These are phyloP conservation scores for Strix aluco DNA, from an alignment of 2,113 vertebrate genomes.

Conservation along the genomic window DNA sequence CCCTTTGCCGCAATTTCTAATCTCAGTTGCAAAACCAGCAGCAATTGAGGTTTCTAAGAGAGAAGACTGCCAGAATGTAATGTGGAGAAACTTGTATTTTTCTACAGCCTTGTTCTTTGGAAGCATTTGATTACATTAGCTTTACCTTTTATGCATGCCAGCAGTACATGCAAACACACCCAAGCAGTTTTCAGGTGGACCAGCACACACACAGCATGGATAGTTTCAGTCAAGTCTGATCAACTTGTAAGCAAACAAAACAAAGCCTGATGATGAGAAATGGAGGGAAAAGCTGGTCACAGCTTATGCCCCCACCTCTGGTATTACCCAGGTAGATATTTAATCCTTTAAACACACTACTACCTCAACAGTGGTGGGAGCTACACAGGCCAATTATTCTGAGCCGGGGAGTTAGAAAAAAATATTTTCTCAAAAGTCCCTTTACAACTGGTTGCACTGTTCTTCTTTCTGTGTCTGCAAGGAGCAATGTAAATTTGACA, in stretches of 20 bases:
- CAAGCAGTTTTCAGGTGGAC: not conserved
- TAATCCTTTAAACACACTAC: not conserved
- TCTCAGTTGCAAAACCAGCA: not conserved
- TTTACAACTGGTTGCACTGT: not conserved
- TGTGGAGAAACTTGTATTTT: not conserved
- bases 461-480: not conserved
- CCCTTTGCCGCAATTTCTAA: not conserved
- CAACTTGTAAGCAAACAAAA: not conserved
- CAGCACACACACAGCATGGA: not conserved
- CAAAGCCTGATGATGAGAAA: not conserved
- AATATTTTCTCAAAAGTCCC: not conserved
- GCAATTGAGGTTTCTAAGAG: not conserved
- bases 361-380: not conserved
- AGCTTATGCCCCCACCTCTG: not conserved
- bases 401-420: not conserved
- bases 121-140: not conserved
- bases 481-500: not conserved
- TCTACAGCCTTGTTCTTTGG: not conserved
- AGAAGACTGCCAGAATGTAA: not conserved
- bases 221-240: not conserved
- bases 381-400: not conserved
- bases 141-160: rapidly evolving
- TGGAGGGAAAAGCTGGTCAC: not conserved
- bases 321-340: too few species aligned
- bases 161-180: not conserved